Evolutionary conservation across 2,113 vertebrate genomes (phyloP), one percentile per base, ranked within the genome.

Genomic region (Chlamydotis undulata): DNA sequence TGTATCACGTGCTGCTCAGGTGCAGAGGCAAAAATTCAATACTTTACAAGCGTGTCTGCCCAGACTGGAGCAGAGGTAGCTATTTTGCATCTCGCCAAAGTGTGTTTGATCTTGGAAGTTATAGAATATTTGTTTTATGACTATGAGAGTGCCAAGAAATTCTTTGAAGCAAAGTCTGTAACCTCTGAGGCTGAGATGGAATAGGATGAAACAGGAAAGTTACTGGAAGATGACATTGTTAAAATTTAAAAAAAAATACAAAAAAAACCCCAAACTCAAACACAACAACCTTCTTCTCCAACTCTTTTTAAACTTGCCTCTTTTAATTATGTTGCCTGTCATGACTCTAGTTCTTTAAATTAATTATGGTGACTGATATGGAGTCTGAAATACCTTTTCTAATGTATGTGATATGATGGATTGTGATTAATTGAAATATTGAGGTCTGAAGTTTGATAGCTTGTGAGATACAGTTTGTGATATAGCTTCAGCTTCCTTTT

Each of bases 71-170:
- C 89, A 96, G 93, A 95, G 55, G 77, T 95, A 79, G 73, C 80
- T 96, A 7, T 83, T 96, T 97, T 96, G 71, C 74, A 69, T 97
- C 57, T 74, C 6, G 26, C 55, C 85, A 89, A 93, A 97, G 53
- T 91, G 31, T 92, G 83, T 96, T 97, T 97, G 83, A 97, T 94
- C 93, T 92, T 97, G 70, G 87, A 95, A 96, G 84, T 70, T 95
- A 95, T 14, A 82, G 94, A 93, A 90, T 96, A 95, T 95, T 96
- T 97, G 87, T 95, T 97, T 82, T 95, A 97, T 82, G 96, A 94
- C 81, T 97, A 90, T 85, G 77, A 96, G 84, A 31, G 86, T 96
- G 96, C 96, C 96, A 95, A 91, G 63, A 83, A 94, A 92, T 97
- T 92, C 95, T 97, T 96, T 96, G 90, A 97, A 97, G 94, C 76